Conservation (phyloP, 1,140 invertebrate genomes). For the Apis laboriosa region DNA sequence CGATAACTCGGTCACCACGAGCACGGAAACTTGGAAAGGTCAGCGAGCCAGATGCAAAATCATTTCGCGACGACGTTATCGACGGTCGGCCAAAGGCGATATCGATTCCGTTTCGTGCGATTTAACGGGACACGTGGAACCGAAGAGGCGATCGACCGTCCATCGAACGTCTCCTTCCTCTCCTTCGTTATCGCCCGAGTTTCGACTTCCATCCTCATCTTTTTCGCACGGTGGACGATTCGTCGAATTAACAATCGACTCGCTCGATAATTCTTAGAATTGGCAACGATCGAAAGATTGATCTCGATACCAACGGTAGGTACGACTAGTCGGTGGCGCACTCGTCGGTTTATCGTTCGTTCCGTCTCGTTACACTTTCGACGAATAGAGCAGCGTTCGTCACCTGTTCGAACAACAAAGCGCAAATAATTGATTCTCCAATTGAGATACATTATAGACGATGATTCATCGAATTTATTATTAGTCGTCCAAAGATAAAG, state of each 20-base stretch:
- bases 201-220: neutral
- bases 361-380: constrained; percentile 32
- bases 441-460: no score
- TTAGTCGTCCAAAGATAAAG: no score
- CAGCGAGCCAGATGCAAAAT: constrained; percentile 24
- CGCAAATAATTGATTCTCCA: constrained; percentile 22
- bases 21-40: neutral
- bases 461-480: no score
- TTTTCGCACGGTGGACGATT: no score
- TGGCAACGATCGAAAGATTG: neutral
- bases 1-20: constrained; percentile 54
- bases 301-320: constrained; percentile 32
- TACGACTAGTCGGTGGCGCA: neutral
- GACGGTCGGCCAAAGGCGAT: constrained; percentile 48
- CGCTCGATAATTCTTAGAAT: neutral
- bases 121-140: constrained; percentile 23
- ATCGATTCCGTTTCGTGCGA: constrained; percentile 14
- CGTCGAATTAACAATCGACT: neutral
- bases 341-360: constrained; percentile 32
- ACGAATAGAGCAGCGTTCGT: neutral
- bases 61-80: constrained; percentile 52
- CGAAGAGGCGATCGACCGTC: neutral
- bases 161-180: no score
- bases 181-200: constrained; percentile 14
- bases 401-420: neutral